Evolutionary conservation across 1,140 invertebrate species (phyloP).

Genomic region (Vollenhovia emeryi): DNA sequence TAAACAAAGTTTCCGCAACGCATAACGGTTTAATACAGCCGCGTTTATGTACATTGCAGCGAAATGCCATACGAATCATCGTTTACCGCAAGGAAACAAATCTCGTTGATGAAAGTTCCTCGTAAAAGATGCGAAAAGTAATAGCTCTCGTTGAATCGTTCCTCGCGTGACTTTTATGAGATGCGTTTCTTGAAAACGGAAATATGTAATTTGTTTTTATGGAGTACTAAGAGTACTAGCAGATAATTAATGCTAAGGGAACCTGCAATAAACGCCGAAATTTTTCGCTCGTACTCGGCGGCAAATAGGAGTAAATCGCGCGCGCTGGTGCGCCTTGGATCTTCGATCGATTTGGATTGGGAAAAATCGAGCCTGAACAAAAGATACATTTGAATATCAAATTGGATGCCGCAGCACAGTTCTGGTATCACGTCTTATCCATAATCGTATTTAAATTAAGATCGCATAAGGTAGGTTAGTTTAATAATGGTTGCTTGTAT

Average conservation of each 20-base stretch:
- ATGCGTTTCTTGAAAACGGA: slow-evolving; percentile 8
- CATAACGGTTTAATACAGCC: slow-evolving; percentile 48
- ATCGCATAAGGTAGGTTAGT: slow-evolving; percentile 83
- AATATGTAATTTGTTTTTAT: slow-evolving; percentile 9
- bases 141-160: slow-evolving; percentile 28
- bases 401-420: slow-evolving; percentile 77
- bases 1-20: slow-evolving; percentile 49
- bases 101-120: slow-evolving; percentile 52
- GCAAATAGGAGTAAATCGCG: neutral
- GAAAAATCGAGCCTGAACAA: slow-evolving; percentile 50
- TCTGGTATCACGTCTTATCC: slow-evolving; percentile 79
- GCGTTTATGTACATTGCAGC: slow-evolving; percentile 27
- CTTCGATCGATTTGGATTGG: slow-evolving; percentile 70
- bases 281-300: neutral
- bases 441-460: slow-evolving; percentile 85
- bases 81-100: slow-evolving; percentile 47
- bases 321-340: slow-evolving; percentile 36
- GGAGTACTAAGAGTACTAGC: neutral
- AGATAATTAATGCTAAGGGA: neutral
- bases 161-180: slow-evolving; percentile 34
- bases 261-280: neutral
- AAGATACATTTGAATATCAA: slow-evolving; percentile 84
- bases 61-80: slow-evolving; percentile 45
- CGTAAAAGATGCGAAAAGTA: slow-evolving; percentile 44
- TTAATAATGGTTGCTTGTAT: slow-evolving; percentile 79